Conservation (phyloP, 2,888 invertebrate species). For the Calameuta filiformis region DNA sequence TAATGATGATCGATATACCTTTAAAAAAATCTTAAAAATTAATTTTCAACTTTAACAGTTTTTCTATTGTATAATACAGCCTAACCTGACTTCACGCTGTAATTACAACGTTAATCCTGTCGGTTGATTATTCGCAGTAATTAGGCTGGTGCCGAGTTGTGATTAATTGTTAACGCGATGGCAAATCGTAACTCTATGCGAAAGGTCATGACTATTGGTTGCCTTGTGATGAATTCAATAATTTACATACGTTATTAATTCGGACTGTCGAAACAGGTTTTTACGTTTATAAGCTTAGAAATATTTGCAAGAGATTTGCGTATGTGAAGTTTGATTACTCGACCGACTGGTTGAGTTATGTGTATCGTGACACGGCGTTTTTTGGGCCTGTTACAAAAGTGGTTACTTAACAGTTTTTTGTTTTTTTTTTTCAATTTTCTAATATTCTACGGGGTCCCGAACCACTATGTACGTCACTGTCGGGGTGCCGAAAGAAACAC, state of each 20-base stretch:
- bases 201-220: neutral
- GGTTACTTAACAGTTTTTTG: neutral
- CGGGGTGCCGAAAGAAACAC: no score
- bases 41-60: neutral
- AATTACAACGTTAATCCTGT: neutral
- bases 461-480: neutral
- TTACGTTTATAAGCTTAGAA: neutral
- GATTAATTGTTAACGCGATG: neutral
- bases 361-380: conserved; percentile 5
- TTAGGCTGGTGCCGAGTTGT: neutral
- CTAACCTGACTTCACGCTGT: neutral
- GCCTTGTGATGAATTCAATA: neutral
- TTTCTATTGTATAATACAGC: neutral
- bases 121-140: neutral
- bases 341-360: conserved; percentile 12
- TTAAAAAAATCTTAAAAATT: neutral
- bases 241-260: neutral
- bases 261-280: neutral
- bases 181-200: neutral
- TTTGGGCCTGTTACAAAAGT: neutral
- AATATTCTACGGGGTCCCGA: neutral
- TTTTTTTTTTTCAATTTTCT: neutral
- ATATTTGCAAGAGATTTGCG: neutral
- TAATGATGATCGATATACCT: neutral
- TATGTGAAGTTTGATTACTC: neutral